phyloP scores from a whole-genome alignment of 2,888 invertebrate species.

The Zonitis immaculata region DNA sequence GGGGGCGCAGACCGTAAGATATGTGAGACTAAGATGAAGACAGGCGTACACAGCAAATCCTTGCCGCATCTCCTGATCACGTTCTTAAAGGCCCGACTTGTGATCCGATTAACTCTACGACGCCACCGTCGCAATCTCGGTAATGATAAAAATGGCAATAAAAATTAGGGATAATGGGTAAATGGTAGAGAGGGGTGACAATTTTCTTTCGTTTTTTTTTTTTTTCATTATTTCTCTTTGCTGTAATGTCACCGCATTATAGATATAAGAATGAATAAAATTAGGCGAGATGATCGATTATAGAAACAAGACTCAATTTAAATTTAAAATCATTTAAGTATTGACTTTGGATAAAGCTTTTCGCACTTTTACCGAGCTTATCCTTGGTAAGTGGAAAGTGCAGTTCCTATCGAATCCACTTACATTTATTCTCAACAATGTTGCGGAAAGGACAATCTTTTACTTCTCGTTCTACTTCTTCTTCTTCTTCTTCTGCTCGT shows the following conservation, averaged over 20 bases:
- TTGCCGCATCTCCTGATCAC: slow-evolving; percentile 46
- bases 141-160: slow-evolving; percentile 51
- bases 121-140: slow-evolving; percentile 48
- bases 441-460: slow-evolving; percentile 12
- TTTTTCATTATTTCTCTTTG: too few species aligned
- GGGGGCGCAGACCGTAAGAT: slow-evolving; percentile 30
- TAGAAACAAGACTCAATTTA: slow-evolving; percentile 46
- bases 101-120: slow-evolving; percentile 49
- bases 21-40: slow-evolving; percentile 44
- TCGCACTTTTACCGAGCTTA: slow-evolving; percentile 38
- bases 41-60: slow-evolving; percentile 46
- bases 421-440: slow-evolving; percentile 22
- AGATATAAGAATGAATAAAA: slow-evolving; percentile 56
- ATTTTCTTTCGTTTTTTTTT: too few species aligned
- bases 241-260: slow-evolving; percentile 32
- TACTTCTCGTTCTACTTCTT: slow-evolving; percentile 7
- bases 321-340: slow-evolving; percentile 46
- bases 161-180: slow-evolving; percentile 50
- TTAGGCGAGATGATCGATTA: slow-evolving; percentile 65
- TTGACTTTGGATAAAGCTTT: slow-evolving; percentile 43
- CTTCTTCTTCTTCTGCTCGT: slow-evolving; percentile 10
- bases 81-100: slow-evolving; percentile 47
- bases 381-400: slow-evolving; percentile 44
- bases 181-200: slow-evolving; percentile 27
- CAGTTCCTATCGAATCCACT: slow-evolving; percentile 44